Evolutionary conservation across 2,113 vertebrate genomes (phyloP).

Genomic region (Lanius collurio): DNA sequence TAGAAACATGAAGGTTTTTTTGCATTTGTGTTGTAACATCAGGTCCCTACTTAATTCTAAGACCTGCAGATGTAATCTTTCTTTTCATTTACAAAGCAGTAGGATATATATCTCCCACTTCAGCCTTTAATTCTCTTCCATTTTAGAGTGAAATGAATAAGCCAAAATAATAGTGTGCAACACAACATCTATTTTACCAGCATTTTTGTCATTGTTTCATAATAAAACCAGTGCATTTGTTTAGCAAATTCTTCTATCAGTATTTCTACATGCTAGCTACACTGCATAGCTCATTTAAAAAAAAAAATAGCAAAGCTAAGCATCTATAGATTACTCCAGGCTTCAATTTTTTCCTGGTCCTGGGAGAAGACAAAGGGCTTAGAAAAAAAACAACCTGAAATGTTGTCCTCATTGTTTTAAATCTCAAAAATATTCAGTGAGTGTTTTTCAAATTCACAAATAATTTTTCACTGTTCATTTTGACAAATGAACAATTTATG

Average conservation of each 20-base stretch:
- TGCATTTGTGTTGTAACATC: neutral
- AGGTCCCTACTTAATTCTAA: neutral
- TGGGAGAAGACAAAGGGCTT: neutral
- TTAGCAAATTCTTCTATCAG: neutral
- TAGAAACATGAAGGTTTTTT: neutral
- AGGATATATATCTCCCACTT: neutral
- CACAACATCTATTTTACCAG: neutral
- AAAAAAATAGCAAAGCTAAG: neutral
- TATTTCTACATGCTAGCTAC: neutral
- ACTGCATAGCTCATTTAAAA: neutral
- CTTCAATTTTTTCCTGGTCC: neutral
- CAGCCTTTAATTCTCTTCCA: neutral
- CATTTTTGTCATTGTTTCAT: neutral
- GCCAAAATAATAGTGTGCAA: neutral
- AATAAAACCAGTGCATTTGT: neutral
- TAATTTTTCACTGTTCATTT: neutral
- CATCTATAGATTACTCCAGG: neutral
- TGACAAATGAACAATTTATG: neutral
- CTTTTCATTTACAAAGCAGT: neutral
- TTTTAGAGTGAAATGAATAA: neutral
- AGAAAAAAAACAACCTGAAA: rapidly evolving
- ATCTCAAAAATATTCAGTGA: neutral
- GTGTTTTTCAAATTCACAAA: neutral
- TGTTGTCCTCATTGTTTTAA: neutral
- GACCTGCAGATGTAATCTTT: neutral